Base-by-base conservation (phyloP, 2,888 invertebrate genomes). In the Melieria omissa region DNA sequence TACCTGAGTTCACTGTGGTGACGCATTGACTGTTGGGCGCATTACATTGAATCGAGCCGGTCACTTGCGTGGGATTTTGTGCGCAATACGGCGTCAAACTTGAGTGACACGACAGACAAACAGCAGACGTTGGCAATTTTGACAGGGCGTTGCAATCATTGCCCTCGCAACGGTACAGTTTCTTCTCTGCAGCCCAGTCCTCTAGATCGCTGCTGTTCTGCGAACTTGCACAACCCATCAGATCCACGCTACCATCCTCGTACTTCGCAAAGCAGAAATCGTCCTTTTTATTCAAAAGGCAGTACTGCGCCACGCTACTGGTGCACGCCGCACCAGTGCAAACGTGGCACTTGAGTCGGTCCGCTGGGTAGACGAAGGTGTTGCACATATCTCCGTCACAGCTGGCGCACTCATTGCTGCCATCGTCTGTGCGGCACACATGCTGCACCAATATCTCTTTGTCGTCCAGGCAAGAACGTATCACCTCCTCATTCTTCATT, bases 401-500 rank as follows among this genome's bases (percentile, higher is more conserved):
- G 16, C 77, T 70, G 52, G 78, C 73, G 47, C 84, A 84, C 5
- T 78, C 74, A 0, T 5, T 73, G 46, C 77, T 79, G 4, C 78
- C 75, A 4, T 60, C 74, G 47, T 80, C 79, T 0, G 5, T 44
- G 46, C 69, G 73, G 68, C 86, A 86, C 0, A 42, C 58, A 0
- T 70, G 54, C 3, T 80, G 86, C 14, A 77, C 78, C 14, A 73
- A 75, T 7, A 73, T 7, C 72, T 86, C 85, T 72, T 84, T 86
- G 70, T 86, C 85, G 54, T 84, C 81, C 65, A 84, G 70, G 14
- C 85, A 86, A n/a, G 82, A 80, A 5, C 85, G 85, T n/a, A 86
- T 55, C 3, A 85, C 46, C 4, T 78, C 75, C 9, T 75, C 73
- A 3, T 71, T 74, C 7, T 72, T 79, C 67, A 82, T 10, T 0